Evolutionary conservation across 2,888 invertebrate genomes (phyloP), one percentile per base, ranked within the genome.

Genomic region (Noctua comes): DNA sequence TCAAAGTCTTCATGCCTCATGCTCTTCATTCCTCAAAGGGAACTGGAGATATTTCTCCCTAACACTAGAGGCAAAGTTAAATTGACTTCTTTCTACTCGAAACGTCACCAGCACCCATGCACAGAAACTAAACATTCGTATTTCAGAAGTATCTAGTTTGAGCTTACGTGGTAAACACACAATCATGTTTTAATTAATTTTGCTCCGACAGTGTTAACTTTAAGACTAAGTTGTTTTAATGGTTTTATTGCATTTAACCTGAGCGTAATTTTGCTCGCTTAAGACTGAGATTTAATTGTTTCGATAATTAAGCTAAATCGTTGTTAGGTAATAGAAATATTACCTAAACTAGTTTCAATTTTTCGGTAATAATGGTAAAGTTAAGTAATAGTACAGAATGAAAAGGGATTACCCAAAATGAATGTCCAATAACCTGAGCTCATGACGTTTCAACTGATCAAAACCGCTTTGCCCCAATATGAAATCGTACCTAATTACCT

Each of bases 131-230:
- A 36, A 18, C 31, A 64, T 27, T 27, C 8, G 5, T 54, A n/a
- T 7, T 21, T 21, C 40, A 66, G 2, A n/a, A 79, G 21, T 36
- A 36, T 36, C 4, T 73, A 73, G 54, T 75, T 81, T 57, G 6
- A 31, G 5, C 40, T 40, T 40, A 31, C 21, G 66, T 68, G 66
- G 77, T 76, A 31, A n/a, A 27, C 21, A 43, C 11, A 24, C 21
- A 68, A 81, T 31, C 31, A 31, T 31, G 65, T 81, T 81, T 81
- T 27, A 48, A 81, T 81, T 65, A 73, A 54, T 24, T 57, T 73
- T n/a, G 21, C 31, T 79, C 2, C 40, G 1, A 21, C 48, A 65
- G 81, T 36, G 46, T 40, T 1, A 43, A 73, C 2, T 57, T 51
- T 16, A 43, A 43, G 21, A n/a, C 16, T 8, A 16, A 65, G 8